phyloP scores from a whole-genome alignment of 2,888 invertebrate species.

The Campopleginae sp. region DNA sequence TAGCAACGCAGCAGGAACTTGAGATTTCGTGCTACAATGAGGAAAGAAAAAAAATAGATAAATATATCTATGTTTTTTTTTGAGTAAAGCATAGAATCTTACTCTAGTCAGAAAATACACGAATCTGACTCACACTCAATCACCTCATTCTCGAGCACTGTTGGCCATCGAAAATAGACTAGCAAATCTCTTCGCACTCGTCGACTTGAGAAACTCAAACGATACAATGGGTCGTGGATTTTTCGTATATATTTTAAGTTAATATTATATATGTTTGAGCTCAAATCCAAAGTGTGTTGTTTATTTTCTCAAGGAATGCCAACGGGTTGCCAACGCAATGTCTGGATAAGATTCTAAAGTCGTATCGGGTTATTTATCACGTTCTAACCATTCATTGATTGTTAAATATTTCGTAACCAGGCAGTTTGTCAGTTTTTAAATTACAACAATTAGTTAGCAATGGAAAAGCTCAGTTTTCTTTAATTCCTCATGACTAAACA shows the following conservation, averaged over 20 bases:
- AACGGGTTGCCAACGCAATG: no score
- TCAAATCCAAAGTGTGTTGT: not conserved
- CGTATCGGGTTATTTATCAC: not conserved
- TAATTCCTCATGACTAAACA: not conserved
- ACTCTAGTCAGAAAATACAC: constrained; percentile 28
- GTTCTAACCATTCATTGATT: not conserved
- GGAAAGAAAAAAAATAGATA: not conserved
- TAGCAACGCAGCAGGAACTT: not conserved
- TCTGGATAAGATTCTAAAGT: not conserved
- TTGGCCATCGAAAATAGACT: constrained; percentile 63
- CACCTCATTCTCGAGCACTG: constrained; percentile 39
- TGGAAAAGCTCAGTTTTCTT: not conserved
- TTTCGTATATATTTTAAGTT: not conserved
- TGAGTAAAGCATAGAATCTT: not conserved
- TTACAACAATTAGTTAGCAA: not conserved
- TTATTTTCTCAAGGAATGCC: not conserved
- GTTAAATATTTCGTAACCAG: not conserved
- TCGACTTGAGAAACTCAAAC: constrained; percentile 16
- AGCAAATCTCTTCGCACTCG: constrained; percentile 47
- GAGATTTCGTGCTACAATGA: not conserved
- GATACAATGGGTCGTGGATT: constrained; percentile 11
- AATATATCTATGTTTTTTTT: not conserved
- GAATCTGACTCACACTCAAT: constrained; percentile 58
- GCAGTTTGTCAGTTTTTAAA: not conserved
- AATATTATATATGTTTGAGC: not conserved